Evolutionary conservation across 2,797 vertebrate species (phyloP), one percentile per base, ranked within the genome.

Genomic region (Alcedo quadribrachys): DNA sequence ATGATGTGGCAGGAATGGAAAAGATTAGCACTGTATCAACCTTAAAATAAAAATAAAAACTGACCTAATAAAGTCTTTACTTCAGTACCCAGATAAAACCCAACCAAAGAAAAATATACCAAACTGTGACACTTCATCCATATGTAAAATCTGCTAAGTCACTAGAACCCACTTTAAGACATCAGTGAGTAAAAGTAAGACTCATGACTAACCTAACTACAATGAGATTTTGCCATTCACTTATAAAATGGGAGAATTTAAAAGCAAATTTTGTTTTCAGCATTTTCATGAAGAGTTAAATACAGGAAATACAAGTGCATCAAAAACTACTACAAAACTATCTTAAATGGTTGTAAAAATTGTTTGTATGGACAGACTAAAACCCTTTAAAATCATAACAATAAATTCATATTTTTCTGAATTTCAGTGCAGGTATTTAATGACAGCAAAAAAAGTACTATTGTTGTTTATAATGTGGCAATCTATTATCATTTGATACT

Each of bases 301-400:
- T 16, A 53, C 1, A 53, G 37, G 45, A 68, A 73, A 84, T 9
- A 42, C 3, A 55, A 73, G 21, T 57, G 8, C 27, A 61, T n/a
- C 20, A 40, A 40, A 40, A 40, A 40, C 37, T 12, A 66, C n/a
- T 13, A 63, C 5, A 79, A 74, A 90, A 53, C 6, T 14, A 35
- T 35, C 58, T 78, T 25, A 60, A 2, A 62, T 45, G 14, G 46
- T 57, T 17, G 5, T 33, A 75, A 0, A 1, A 30, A 28, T 4
- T 50, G 9, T 37, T 54, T 1, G 0, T 19, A 81, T 1, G 2
- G 40, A 17, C 30, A 55, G 18, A 9, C 21, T 21, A 75, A 62
- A 25, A 32, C 4, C 4, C 30, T 71, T 51, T 11, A 62, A 69
- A 81, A 62, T n/a, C 73, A 46, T 74, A 68, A 53, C 7, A 57